These are phyloP conservation scores for Lepidotrigona ventralis DNA, from an alignment of 1,140 invertebrate species.

Conservation along the genomic window DNA sequence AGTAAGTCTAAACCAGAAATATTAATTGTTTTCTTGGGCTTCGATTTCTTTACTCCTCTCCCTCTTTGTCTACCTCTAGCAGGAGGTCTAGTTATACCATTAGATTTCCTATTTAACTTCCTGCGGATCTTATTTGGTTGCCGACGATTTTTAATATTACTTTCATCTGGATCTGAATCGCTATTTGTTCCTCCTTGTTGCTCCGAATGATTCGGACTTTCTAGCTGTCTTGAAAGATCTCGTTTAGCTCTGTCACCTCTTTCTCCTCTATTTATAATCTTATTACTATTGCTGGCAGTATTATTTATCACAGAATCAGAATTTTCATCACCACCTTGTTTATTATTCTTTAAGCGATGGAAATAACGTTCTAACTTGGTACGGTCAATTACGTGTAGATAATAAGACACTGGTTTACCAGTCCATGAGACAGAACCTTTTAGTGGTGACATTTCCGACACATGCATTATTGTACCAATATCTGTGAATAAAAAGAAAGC, in stretches of 20 bases:
- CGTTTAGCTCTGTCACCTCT: conserved; percentile 76
- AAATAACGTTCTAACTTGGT: conserved; percentile 98
- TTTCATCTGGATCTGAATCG: conserved; percentile 73
- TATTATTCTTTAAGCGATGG: conserved; percentile 93
- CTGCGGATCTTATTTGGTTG: conserved; percentile 76
- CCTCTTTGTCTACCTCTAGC: conserved; percentile 77
- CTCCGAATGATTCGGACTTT: conserved; percentile 75
- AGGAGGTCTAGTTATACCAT: conserved; percentile 72
- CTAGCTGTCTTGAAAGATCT: conserved; percentile 76
- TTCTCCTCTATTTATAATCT: conserved; percentile 68
- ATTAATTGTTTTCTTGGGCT: conserved; percentile 84
- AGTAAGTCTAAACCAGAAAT: conserved; percentile 93
- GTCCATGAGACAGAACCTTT: conserved; percentile 99
- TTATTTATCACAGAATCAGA: conserved; percentile 79
- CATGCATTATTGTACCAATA: conserved; percentile 99
- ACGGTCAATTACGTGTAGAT: conserved; percentile 97
- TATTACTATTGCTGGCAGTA: conserved; percentile 78
- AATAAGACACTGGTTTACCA: conserved; percentile 98
- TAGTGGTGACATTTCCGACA: conserved; percentile 96
- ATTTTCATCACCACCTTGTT: conserved; percentile 84
- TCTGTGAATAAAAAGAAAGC: conserved; percentile 83
- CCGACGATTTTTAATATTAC: conserved; percentile 69
- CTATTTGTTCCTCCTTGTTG: conserved; percentile 71
- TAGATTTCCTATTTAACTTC: conserved; percentile 78
- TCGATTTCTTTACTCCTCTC: conserved; percentile 80